Conservation (phyloP, 2,888 invertebrate genomes). For the Allolobophora icterica region DNA sequence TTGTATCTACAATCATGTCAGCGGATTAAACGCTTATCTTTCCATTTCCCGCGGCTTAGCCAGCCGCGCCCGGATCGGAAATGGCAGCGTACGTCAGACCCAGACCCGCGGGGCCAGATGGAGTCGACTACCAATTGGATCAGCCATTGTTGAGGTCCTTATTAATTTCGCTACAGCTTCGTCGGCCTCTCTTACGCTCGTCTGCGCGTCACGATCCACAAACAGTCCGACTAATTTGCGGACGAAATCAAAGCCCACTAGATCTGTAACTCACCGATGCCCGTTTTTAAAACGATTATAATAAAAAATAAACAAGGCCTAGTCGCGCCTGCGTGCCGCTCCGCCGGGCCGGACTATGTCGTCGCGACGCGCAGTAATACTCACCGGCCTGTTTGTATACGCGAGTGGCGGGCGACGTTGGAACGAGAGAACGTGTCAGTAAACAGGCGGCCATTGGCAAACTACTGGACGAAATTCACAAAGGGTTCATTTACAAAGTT, state of each 20-base stretch:
- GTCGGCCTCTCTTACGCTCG: not conserved
- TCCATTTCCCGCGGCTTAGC: slow-evolving; percentile 10
- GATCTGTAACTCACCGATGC: not conserved
- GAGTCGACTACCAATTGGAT: slow-evolving; percentile 6
- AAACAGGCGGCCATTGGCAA: not conserved
- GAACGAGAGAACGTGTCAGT: not conserved
- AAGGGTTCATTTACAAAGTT: slow-evolving; percentile 20
- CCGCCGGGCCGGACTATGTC: not conserved
- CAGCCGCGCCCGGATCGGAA: not conserved
- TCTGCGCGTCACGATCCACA: not conserved
- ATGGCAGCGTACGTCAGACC: not conserved
- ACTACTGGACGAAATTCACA: not conserved
- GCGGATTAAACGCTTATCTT: slow-evolving; percentile 18
- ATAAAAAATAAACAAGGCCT: slow-evolving; percentile 19
- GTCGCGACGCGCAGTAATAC: not conserved
- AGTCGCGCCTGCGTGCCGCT: not conserved
- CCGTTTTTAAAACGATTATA: slow-evolving; percentile 7
- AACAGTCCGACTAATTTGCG: not conserved
- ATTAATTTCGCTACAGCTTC: slow-evolving; percentile 11
- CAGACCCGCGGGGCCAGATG: not conserved
- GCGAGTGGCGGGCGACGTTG: not conserved
- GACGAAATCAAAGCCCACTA: slow-evolving; percentile 14
- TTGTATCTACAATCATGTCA: slow-evolving; percentile 14
- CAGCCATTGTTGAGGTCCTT: not conserved
- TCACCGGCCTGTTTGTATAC: not conserved